A percentile compares a stretch with the other conserved stretches of the same genome.
Conservation (phyloP, 2,113 vertebrate species). For the Embiotoca jacksoni region DNA sequence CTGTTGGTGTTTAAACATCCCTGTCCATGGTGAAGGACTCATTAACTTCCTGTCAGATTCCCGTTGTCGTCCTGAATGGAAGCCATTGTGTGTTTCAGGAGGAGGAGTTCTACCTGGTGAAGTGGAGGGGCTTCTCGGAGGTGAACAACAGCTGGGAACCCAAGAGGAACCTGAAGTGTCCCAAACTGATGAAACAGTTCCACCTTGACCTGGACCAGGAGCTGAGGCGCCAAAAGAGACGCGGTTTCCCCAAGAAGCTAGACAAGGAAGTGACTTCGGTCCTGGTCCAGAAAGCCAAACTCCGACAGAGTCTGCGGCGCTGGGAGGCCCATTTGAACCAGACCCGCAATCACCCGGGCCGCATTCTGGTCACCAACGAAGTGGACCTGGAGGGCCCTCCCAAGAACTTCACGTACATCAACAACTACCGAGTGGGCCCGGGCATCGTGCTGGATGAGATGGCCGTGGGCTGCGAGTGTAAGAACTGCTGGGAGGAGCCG, state of each 20-base stretch:
- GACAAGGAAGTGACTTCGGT: conserved; percentile 79
- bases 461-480: conserved; percentile 90
- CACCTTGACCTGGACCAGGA: conserved; percentile 86
- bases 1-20: not conserved
- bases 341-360: conserved; percentile 87
- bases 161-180: conserved; percentile 88
- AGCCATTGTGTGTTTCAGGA: conserved; percentile 74
- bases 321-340: conserved; percentile 90
- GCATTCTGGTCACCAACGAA: conserved; percentile 89
- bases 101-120: conserved; percentile 90
- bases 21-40: not conserved
- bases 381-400: conserved; percentile 93
- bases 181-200: conserved; percentile 88
- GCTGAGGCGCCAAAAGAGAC: conserved; percentile 76
- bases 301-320: conserved; percentile 80
- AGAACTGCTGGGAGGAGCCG: conserved; percentile 85
- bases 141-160: conserved; percentile 90
- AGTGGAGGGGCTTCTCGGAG: conserved; percentile 89
- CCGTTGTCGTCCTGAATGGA: not conserved
- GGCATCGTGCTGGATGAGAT: conserved; percentile 86
- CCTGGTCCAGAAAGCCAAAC: conserved; percentile 87
- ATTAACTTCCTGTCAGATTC: not conserved
- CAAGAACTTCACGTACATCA: conserved; percentile 90
- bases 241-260: conserved; percentile 78
- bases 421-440: conserved; percentile 89